Evolutionary conservation across 1,140 invertebrate genomes (phyloP), one percentile per base, ranked within the genome.

Genomic region (Apis florea): DNA sequence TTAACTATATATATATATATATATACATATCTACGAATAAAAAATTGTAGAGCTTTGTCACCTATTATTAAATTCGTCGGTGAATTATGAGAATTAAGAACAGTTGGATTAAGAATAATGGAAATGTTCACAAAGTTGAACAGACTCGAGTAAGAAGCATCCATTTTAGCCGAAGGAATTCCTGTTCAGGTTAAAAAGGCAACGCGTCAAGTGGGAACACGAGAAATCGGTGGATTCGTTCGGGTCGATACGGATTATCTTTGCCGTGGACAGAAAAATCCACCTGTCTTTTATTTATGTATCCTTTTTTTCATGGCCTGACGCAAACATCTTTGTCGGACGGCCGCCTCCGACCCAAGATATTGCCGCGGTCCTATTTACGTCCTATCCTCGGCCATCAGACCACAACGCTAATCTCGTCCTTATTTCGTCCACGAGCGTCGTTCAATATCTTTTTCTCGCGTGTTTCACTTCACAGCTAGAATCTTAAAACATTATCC

Each of bases 231-330:
- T 54, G 61, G 51, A 83, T 79, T 80, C 64, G 73, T 68, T 61
- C 56, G 67, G 66, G 64, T 67, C 69, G 64, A 87, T 86, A 80
- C 69, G 72, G 73, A 87, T 87, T 87, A 85, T 87, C 79, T 85
- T 73, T 47, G 54, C 66, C 83, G 63, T 74, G 53, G 63, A 80
- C 63, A 74, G 80, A 87, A 81, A 86, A 85, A 75, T 88, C 66
- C 87, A 88, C 76, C 87, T 88, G 84, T 88, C 82, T 47, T 79
- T 88, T 88, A 86, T 88, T 86, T 89, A 85, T 86, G 76, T 86
- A 86, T 88, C 84, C 82, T 86, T 80, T 78, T 81, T 84, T 68
- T 51, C 53, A 51, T 76, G 64, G 73, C 74, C 31, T 81, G 61
- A 73, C 78, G 76, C 78, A 72, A 79, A 75, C 68, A 80, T 88